Evolutionary conservation across 1,140 invertebrate species (phyloP), one percentile per base, ranked within the genome.

Genomic region (Drosophila hydei): DNA sequence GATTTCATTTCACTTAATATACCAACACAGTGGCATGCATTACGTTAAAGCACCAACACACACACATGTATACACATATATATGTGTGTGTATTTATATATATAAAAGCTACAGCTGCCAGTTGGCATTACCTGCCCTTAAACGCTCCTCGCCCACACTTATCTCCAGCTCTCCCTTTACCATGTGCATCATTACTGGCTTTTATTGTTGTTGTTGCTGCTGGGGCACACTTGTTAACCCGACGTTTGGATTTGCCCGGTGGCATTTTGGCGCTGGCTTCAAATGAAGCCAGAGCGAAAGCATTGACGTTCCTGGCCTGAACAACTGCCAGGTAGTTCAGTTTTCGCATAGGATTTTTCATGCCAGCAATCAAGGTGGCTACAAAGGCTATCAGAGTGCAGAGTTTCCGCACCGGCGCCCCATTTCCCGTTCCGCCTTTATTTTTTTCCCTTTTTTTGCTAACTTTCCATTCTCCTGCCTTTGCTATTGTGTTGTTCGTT

Each of bases 1-100:
- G 81, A 87, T 85, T 85, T 85, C 70, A 87, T 85, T 85, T 85
- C 77, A 81, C 81, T 85, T 87, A 85, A 87, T 87, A 73, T 70
- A 77, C 69, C 64, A 72, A 69, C 80, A 64, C 16, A 42, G 48
- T 21, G 48, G 56, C 56, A 52, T 67, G 70, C 70, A 67, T 72
- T 72, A 72, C 51, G 54, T 42, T 72, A 40, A 55, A 60, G 55
- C 62, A 16, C 19, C 14, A 38, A 19, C 52, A 50, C 50, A 56
- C 38, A 33, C 18, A 52, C 12, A 65, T 64, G 23, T 42, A 14
- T 25, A 59, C n/a, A 54, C 33, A 51, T 12, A 23, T 48, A 23
- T 5, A 38, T 23, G 40, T 9, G 3, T 33, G 5, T 40, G 2
- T 40, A 12, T 40, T 16, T n/a, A 30, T 25, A 45, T 18, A 23